Conservation (phyloP, 30 jellyfish, hydroid and myxozoan species). For the Catostylus mosaicus region DNA sequence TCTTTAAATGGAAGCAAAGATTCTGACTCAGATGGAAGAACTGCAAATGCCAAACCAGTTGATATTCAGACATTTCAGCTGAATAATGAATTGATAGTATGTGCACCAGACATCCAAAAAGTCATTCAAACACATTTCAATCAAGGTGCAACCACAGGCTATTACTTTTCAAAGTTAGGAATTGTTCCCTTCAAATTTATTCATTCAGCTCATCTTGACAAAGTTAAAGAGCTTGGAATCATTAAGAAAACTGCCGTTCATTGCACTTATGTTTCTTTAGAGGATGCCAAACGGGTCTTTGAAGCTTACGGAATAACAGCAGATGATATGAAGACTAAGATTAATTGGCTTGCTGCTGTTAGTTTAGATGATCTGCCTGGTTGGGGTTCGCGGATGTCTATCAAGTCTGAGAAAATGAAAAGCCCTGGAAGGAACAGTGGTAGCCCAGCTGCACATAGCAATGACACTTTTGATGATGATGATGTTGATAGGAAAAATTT, state of each 20-base stretch:
- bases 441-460: constrained; percentile 22
- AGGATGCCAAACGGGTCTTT: constrained; percentile 91
- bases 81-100: constrained; percentile 72
- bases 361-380: constrained; percentile 73
- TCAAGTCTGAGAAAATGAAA: constrained; percentile 37
- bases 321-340: constrained; percentile 74
- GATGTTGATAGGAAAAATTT: constrained; percentile 37
- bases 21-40: constrained; percentile 39
- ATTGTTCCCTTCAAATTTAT: constrained; percentile 96
- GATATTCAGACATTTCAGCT: constrained; percentile 77
- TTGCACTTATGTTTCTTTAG: constrained; percentile 85
- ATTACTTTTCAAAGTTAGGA: constrained; percentile 93
- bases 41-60: constrained; percentile 42
- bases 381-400: constrained; percentile 39
- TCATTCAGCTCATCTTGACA: constrained; percentile 92
- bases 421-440: constrained; percentile 55
- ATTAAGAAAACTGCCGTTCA: constrained; percentile 95
- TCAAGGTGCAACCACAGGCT: constrained; percentile 99
- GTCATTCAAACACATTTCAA: constrained; percentile 92
- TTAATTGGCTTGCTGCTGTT: constrained; percentile 78
- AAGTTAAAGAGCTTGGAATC: constrained; percentile 89
- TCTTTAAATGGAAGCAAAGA: constrained; percentile 42
- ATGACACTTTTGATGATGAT: constrained; percentile 36
- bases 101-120: constrained; percentile 99
- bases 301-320: constrained; percentile 97